Conservation (phyloP, 2,797 vertebrate genomes). For the Enteromius viviparus region DNA sequence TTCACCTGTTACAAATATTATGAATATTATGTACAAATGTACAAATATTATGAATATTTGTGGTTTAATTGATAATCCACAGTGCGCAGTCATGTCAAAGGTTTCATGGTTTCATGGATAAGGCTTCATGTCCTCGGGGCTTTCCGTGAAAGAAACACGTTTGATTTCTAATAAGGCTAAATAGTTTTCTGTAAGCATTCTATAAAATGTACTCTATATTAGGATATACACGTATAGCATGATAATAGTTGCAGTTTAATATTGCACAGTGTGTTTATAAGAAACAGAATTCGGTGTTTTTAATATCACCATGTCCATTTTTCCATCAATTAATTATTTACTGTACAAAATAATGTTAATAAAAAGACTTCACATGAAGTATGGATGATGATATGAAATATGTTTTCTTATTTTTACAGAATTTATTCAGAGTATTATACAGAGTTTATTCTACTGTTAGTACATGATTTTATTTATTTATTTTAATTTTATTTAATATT, state of each 20-base stretch:
- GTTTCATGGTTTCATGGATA: conserved; percentile 7
- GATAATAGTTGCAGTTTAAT: not conserved
- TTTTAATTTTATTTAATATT: not conserved
- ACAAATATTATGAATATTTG: not conserved
- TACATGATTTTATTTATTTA: not conserved
- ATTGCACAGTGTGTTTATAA: not conserved
- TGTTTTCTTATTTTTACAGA: not conserved
- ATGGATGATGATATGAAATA: not conserved
- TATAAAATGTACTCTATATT: not conserved
- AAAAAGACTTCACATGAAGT: not conserved
- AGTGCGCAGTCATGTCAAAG: not conserved
- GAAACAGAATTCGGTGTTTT: not conserved
- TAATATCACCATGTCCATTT: not conserved
- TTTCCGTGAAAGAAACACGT: not conserved
- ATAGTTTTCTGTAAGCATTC: not conserved
- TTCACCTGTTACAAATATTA: not conserved
- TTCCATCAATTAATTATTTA: not conserved
- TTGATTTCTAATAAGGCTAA: not conserved
- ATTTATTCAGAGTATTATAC: no score
- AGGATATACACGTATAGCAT: not conserved
- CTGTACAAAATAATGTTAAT: not conserved
- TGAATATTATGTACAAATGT: no score
- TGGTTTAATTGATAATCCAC: not conserved
- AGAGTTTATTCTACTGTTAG: not conserved
- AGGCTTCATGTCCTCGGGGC: not conserved